Evolutionary conservation across 2,113 vertebrate species (phyloP), one percentile per base, ranked within the genome.

Genomic region (Protobothrops mucrosquamatus): DNA sequence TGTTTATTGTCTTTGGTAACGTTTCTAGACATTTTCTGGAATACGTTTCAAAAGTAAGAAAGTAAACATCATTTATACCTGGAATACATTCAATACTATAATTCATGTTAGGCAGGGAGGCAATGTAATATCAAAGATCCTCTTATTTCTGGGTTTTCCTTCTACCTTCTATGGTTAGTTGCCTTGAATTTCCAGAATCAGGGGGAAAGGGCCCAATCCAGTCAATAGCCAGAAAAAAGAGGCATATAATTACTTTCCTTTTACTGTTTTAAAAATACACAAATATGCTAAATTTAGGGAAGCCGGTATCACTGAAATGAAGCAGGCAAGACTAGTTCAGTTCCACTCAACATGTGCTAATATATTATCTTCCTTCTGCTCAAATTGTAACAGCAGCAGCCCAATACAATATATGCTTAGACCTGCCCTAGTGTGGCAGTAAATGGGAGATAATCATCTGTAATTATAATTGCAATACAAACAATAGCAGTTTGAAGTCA

Each of bases 11-110:
- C 97, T 93, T 94, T 95, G 0, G 95, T 97, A 93, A 96, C 89
- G 85, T 98, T 98, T 95, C 96, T 95, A 95, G 98, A 97, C 95
- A 98, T 97, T 92, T 96, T 97, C 99, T 99, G 93, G 92, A 61
- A 87, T 51, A 92, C 46, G 88, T 57, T 54, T 8, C 34, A 43
- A 91, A 91, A 89, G 46, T 85, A 57, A 34, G 89, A 86, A 51
- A 23, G 20, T 29, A 7, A 48, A 52, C 1, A 26, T 26, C 6
- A 39, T 22, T 89, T n/a, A 46, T 89, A 6, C 69, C 48, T 43
- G 69, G 59, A 89, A 89, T 2, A 92, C 24, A 20, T 46, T 55
- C 57, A 64, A 34, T 9, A 24, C 8, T 88, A 29, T 22, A 43
- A 29, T 69, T 29, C 29, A 2, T 23, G 10, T 23, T 34, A 18